Evolutionary conservation across 2,113 vertebrate genomes (phyloP).

Genomic region (Herpetotheres cachinnans): DNA sequence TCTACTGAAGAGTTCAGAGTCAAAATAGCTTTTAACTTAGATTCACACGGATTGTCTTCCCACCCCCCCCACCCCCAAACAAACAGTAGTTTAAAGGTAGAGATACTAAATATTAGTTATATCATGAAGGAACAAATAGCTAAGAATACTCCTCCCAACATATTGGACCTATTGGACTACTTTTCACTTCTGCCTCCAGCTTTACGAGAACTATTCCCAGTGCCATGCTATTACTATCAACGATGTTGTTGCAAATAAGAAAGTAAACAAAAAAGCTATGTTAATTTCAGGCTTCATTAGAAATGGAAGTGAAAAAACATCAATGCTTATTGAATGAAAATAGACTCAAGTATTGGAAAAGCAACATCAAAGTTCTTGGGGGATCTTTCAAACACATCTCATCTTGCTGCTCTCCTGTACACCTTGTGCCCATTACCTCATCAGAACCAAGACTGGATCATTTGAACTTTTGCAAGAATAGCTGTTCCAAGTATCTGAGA

Average conservation of each 20-base stretch:
- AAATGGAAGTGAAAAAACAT: not conserved
- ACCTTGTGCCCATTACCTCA: not conserved
- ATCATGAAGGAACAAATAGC: not conserved
- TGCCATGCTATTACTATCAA: not conserved
- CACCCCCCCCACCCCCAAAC: accelerated
- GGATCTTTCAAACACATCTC: not conserved
- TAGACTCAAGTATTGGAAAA: not conserved
- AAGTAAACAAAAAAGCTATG: not conserved
- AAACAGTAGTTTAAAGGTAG: not conserved
- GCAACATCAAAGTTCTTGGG: not conserved
- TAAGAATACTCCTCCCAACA: not conserved
- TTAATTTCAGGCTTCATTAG: slow-evolving; percentile 38
- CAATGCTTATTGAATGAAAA: not conserved
- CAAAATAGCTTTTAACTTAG: not conserved
- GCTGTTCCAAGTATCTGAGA: not conserved
- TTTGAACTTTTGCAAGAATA: not conserved
- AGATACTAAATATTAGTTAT: not conserved
- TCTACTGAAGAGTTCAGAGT: not conserved
- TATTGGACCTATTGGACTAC: not conserved
- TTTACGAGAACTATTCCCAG: not conserved
- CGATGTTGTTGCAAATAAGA: not conserved
- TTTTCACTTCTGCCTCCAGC: not conserved
- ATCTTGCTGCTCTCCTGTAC: not conserved
- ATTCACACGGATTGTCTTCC: not conserved
- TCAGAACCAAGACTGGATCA: not conserved